Percentiles rank a stretch among this genome's conserved stretches.
These are phyloP conservation scores for Peromyscus polionotus DNA, from an alignment of 2,113 vertebrate species.

Conservation along the genomic window DNA sequence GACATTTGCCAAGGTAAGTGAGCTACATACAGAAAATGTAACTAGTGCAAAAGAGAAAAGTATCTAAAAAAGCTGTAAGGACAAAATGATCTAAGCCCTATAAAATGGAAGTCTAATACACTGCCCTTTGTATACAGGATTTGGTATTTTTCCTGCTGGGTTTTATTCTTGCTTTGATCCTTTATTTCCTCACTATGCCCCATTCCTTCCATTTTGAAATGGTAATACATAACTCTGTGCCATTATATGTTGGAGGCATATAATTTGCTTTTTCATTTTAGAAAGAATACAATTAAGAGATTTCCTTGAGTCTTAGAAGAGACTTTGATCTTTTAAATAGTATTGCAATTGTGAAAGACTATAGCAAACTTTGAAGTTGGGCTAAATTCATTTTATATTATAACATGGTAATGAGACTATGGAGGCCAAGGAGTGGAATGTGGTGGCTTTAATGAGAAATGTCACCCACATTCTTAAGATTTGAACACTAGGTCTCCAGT, in stretches of 20 bases:
- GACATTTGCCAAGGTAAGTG: not conserved
- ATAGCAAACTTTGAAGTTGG: not conserved
- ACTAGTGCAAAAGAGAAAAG: not conserved
- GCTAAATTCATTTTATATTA: not conserved
- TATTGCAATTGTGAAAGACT: not conserved
- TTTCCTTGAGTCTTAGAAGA: not conserved
- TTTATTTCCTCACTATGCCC: not conserved
- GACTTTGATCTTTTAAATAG: not conserved
- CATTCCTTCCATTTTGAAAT: not conserved
- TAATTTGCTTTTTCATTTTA: not conserved
- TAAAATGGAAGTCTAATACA: not conserved
- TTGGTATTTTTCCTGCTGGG: not conserved
- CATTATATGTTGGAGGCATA: not conserved
- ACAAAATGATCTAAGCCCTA: not conserved
- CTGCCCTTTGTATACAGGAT: not conserved
- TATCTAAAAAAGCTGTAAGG: not conserved
- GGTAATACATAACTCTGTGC: not conserved
- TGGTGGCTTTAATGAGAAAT: not conserved
- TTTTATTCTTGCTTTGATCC: not conserved
- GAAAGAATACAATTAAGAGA: not conserved
- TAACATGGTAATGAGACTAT: not conserved
- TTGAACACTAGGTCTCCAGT: not conserved
- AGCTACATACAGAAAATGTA: not conserved
- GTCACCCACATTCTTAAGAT: not conserved
- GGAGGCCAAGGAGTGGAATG: not conserved